Evolutionary conservation across 1,140 invertebrate genomes (phyloP).

Genomic region (Bombus balteatus): DNA sequence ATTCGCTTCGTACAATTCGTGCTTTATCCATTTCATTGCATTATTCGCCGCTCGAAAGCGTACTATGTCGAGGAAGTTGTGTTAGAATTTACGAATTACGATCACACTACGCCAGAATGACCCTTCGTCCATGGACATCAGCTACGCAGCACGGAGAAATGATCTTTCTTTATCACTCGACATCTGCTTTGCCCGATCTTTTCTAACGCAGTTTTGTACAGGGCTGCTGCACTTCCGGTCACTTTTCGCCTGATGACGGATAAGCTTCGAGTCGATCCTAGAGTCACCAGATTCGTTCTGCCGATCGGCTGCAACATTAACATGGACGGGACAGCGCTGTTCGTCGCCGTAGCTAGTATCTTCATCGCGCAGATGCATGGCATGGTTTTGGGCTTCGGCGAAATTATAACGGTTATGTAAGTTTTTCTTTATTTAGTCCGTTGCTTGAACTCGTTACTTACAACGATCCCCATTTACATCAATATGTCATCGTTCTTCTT

Average conservation of each 20-base stretch:
- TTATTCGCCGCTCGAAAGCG: neutral
- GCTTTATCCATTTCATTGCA: slow-evolving; percentile 9
- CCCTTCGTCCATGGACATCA: slow-evolving; percentile 47
- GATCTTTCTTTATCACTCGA: slow-evolving; percentile 46
- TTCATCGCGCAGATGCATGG: slow-evolving; percentile 97
- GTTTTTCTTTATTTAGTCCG: slow-evolving; percentile 56
- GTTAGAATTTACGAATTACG: neutral
- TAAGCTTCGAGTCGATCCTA: slow-evolving; percentile 92
- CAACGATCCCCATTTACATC: neutral
- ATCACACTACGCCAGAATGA: slow-evolving; percentile 75
- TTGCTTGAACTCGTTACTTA: no score
- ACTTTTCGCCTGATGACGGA: slow-evolving; percentile 97
- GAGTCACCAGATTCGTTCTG: slow-evolving; percentile 95
- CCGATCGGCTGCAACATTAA: slow-evolving; percentile 96
- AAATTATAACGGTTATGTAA: slow-evolving; percentile 91
- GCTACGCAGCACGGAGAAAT: slow-evolving; percentile 37
- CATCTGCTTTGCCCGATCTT: slow-evolving; percentile 62
- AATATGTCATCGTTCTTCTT: slow-evolving; percentile 30
- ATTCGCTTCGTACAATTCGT: slow-evolving; percentile 1
- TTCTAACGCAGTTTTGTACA: slow-evolving; percentile 83
- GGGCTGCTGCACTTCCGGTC: slow-evolving; percentile 96
- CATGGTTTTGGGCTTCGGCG: slow-evolving; percentile 89
- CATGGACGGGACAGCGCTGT: slow-evolving; percentile 97
- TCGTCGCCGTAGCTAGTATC: slow-evolving; percentile 93
- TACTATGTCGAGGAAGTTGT: neutral